A percentile compares a stretch with the other conserved stretches of the same genome.
These are phyloP conservation scores for Scarus forsteni DNA, from an alignment of 2,797 vertebrate genomes.

Conservation along the genomic window DNA sequence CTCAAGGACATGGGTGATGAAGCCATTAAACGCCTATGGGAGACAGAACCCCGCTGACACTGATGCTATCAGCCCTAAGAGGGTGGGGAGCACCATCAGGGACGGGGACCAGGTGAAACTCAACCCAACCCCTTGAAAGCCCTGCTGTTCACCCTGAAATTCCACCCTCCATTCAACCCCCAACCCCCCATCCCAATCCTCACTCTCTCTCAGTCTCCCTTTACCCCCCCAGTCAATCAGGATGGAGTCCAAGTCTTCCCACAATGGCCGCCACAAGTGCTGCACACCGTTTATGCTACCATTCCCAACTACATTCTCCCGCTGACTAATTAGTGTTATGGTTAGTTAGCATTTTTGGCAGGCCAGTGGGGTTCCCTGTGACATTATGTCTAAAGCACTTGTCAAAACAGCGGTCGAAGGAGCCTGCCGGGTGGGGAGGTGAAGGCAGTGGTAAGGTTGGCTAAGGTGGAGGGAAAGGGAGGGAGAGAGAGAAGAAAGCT, in stretches of 20 bases:
- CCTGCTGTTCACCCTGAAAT: slow-evolving; percentile 57
- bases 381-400: slow-evolving; percentile 83
- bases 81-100: slow-evolving; percentile 46
- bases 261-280: slow-evolving; percentile 60
- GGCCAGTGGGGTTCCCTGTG: slow-evolving; percentile 73
- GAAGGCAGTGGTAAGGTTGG: slow-evolving; percentile 30
- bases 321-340: slow-evolving; percentile 84
- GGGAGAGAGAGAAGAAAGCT: slow-evolving; percentile 42
- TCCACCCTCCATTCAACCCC: slow-evolving; percentile 37
- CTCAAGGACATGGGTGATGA: slow-evolving; percentile 67
- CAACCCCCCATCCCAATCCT: slow-evolving; percentile 2
- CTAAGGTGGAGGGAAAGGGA: slow-evolving; percentile 53
- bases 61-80: slow-evolving; percentile 69
- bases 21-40: slow-evolving; percentile 72
- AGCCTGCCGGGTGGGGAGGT: slow-evolving; percentile 51
- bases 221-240: slow-evolving; percentile 75
- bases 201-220: slow-evolving; percentile 27
- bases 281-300: slow-evolving; percentile 61
- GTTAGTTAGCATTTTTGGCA: slow-evolving; percentile 82
- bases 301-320: slow-evolving; percentile 72
- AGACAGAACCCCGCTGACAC: slow-evolving; percentile 63
- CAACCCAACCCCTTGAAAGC: slow-evolving; percentile 59
- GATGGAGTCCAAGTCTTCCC: slow-evolving; percentile 71
- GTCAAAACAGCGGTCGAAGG: slow-evolving; percentile 78
- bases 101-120: slow-evolving; percentile 56